Base-by-base conservation (phyloP, 2,113 vertebrate species). In the Sigmodon hispidus region DNA sequence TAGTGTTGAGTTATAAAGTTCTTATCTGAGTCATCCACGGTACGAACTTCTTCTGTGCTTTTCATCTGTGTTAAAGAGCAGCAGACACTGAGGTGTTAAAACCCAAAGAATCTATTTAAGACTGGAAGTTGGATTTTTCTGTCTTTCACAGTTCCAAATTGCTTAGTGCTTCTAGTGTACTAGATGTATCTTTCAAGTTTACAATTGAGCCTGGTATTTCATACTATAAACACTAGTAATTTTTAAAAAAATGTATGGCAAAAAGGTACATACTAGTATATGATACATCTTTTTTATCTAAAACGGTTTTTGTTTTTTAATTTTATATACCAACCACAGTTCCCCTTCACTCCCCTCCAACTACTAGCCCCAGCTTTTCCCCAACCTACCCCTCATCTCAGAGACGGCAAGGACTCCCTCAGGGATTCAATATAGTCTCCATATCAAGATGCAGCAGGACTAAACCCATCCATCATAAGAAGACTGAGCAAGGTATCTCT, bases 181-280 rank as follows among this genome's bases (percentile, higher is more conserved):
- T n/a, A 86, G 63, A 50, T 89, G 93, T 76, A 92, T 0, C 3
- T 92, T 72, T 36, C 50, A 61, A 40, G 55, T 17, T 9, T 59
- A 75, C 67, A 89, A 9, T 13, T 36, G 67, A 94, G 45, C 3
- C 26, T 85, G 36, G n/a, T 36, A 69, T 91, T 94, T 92, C 59
- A 92, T 45, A 89, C 26, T 52, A 69, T 43, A n/a, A 94, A 65
- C 26, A 31, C 13, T 79, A 10, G 22, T 76, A n/a, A n/a, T n/a
- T n/a, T n/a, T n/a, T n/a, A n/a, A 94, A 91, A 96, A 89, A 52
- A 7, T 57, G 31, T 91, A 36, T 72, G 36, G 69, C 86, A 95
- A 73, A 77, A 26, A 73, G 7, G 19, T 77, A 43, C 69, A 59
- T 50, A 24, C 59, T 87, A 63, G 55, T 63, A 87, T 43, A 17